Evolutionary conservation across 2,888 invertebrate species (phyloP).

Genomic region (Cheiracanthium punctorium): DNA sequence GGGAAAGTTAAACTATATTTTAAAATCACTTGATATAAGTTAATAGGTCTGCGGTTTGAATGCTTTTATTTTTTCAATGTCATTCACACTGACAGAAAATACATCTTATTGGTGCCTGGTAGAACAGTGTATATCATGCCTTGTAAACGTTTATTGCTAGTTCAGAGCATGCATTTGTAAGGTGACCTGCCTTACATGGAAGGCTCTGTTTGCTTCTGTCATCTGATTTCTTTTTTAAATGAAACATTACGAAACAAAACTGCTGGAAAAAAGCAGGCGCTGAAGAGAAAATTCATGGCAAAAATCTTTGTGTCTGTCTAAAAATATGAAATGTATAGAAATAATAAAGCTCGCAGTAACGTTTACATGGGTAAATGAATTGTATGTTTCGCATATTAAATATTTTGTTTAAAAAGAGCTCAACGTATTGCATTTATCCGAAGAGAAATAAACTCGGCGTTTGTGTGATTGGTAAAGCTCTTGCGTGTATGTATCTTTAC

Average conservation of each 20-base stretch:
- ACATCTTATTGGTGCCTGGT: background rate
- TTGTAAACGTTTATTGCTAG: background rate
- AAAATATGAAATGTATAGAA: background rate
- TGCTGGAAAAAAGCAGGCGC: background rate
- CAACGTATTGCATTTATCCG: background rate
- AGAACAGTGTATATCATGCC: background rate
- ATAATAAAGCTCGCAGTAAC: background rate
- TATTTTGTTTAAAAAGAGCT: background rate
- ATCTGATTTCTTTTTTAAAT: background rate
- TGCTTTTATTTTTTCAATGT: too few species aligned
- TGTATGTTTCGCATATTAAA: background rate
- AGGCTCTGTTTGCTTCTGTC: background rate
- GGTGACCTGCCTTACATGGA: background rate
- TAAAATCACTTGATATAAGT: too few species aligned
- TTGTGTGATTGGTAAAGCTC: background rate
- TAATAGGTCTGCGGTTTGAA: too few species aligned
- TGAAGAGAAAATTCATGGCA: background rate
- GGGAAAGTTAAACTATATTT: too few species aligned
- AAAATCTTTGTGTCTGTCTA: background rate
- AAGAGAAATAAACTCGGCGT: background rate
- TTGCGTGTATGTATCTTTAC: background rate
- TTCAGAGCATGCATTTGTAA: background rate
- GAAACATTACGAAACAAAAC: background rate
- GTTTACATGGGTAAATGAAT: background rate
- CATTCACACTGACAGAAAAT: too few species aligned